Conservation (phyloP, 1,140 invertebrate genomes). For the Ostrea denselamellosa region DNA sequence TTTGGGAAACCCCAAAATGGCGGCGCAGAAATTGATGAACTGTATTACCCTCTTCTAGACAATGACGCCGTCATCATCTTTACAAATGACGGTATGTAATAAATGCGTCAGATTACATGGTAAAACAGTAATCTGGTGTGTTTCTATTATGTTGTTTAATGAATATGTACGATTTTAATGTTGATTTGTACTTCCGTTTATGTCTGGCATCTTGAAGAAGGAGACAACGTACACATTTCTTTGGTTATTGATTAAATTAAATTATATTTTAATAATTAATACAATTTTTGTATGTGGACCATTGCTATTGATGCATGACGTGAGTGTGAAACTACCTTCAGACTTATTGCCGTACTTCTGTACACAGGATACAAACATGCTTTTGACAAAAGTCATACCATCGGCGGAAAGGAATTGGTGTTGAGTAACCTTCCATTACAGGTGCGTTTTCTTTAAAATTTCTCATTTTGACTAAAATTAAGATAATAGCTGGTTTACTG, state of each 20-base stretch:
- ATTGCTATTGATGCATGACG: no score
- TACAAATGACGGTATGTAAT: conserved; percentile 6
- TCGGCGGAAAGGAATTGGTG: not conserved
- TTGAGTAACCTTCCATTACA: not conserved
- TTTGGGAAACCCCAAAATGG: conserved; percentile 41
- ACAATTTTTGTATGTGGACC: not conserved
- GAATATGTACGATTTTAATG: no score
- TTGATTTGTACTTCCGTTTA: no score
- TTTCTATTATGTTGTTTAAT: no score
- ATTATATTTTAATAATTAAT: not conserved
- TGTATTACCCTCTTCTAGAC: conserved; percentile 42
- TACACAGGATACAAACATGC: conserved; percentile 1
- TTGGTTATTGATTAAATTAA: no score
- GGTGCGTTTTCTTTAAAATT: not conserved
- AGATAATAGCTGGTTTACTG: not conserved
- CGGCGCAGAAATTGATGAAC: conserved; percentile 23
- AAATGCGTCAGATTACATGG: not conserved
- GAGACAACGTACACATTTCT: no score
- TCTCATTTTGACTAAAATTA: not conserved
- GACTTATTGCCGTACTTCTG: not conserved
- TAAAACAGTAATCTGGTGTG: no score
- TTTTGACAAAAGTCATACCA: not conserved
- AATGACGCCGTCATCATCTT: conserved; percentile 46
- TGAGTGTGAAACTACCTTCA: not conserved
- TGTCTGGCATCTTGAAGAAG: no score